Evolutionary conservation across 2,113 vertebrate species (phyloP), one percentile per base, ranked within the genome.

Genomic region (Dasypus novemcinctus): DNA sequence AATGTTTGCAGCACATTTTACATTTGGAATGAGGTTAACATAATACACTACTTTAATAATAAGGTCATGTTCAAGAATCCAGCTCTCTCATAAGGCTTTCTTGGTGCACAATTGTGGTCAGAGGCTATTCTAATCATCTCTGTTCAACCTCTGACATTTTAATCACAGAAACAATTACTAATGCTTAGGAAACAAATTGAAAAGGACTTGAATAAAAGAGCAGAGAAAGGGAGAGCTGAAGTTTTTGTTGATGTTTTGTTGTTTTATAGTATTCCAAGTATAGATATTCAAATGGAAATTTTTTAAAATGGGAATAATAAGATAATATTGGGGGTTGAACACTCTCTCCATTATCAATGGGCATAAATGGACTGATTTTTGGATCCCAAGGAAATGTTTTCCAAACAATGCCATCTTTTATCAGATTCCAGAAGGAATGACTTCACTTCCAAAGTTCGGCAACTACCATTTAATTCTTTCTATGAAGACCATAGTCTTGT

Each of bases 81-180:
- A 69, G 7, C 8, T 9, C 41, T 82, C 72, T 90, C 72, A 66
- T 54, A 14, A 82, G 95, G 8, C 27, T 90, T 86, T 86, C 80
- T 95, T 96, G 69, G 80, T 79, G 17, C 64, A 49, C 46, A 49
- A 49, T 41, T 94, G 43, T 91, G 54, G 83, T 95, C 86, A 95
- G 86, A 89, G 76, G 82, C 61, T 93, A 38, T 86, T 91, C 57
- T 96, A 95, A 93, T 92, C 76, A 94, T 33, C 23, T 92, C 27
- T 85, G 17, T 80, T 90, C 71, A 93, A 81, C 66, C 96, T 86
- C 80, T 97, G 79, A 87, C 92, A 97, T 96, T 97, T 87, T 94
- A 93, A 96, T 95, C 88, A 84, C 64, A 68, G 76, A 87, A 96
- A 75, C 68, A 95, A 90, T 80, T 80, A 90, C 66, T 38, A 52